Percentiles rank a stretch among this genome's conserved stretches.
Conservation (phyloP, 2,888 invertebrate species). For the Cancer borealis region DNA sequence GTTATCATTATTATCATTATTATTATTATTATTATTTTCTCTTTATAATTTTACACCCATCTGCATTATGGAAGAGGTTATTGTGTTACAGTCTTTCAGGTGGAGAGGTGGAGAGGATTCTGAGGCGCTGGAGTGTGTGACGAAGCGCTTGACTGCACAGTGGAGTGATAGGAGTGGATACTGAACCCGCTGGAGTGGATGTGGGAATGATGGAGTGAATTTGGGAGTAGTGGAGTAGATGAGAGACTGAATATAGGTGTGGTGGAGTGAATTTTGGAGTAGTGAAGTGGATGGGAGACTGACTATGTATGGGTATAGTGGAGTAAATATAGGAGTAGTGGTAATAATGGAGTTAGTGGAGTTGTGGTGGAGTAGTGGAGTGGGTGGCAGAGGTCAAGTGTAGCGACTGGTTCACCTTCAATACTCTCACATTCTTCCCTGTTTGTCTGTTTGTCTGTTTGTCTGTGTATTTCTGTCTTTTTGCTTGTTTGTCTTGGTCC, state of each 20-base stretch:
- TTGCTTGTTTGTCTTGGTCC: neutral
- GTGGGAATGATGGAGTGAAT: neutral
- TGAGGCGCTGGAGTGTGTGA: neutral
- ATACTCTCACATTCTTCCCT: neutral
- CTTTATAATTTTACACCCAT: neutral
- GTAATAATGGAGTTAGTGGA: neutral
- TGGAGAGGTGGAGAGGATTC: neutral
- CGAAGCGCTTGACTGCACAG: neutral
- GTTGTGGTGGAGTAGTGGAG: neutral
- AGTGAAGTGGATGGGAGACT: neutral
- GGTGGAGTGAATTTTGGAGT: neutral
- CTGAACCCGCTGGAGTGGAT: neutral
- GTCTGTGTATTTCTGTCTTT: neutral
- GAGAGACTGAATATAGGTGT: neutral
- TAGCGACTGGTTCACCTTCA: neutral
- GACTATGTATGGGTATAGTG: neutral
- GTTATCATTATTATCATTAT: neutral
- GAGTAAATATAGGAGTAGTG: neutral
- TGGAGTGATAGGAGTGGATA: neutral
- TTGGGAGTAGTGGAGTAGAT: neutral
- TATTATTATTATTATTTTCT: neutral
- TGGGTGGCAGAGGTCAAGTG: neutral
- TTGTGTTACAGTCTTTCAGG: neutral
- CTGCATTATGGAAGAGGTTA: neutral
- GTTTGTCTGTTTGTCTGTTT: neutral